Base-by-base conservation (phyloP, 2,797 vertebrate species). In the Salarias fasciatus region DNA sequence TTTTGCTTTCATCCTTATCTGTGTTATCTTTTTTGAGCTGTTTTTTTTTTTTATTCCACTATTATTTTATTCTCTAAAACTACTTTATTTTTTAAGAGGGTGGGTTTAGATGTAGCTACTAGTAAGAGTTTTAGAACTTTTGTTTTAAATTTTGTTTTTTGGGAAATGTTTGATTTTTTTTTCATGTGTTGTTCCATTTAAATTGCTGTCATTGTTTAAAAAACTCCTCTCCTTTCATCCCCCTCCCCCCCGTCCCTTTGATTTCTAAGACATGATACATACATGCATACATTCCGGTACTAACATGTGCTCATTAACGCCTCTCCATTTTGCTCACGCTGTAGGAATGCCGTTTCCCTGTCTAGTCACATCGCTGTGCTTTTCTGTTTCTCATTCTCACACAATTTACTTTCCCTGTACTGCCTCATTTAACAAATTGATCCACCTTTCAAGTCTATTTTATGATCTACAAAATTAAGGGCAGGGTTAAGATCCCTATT, bases 391-490 rank as follows among this genome's bases (percentile, higher is more conserved):
- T 83, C 87, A 89, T 91, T 80, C 78, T 90, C 90, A 87, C 75
- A 86, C 87, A 74, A 89, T 90, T 89, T 87, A 87, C 81, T 88
- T 81, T 86, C 81, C 86, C 86, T 86, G 75, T 88, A 82, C 86
- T 89, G 86, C 89, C 82, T 92, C 91, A 91, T 91, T 86, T 87
- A 87, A 90, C 89, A 84, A 88, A 92, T 93, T 93, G 92, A 93
- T 94, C 93, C 93, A 94, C 93, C 90, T 91, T 90, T 92, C 87
- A 88, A n/a, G 89, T 89, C 79, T 85, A 84, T 89, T 90, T 86
- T 86, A 86, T 84, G 83, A 91, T 87, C 79, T 84, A 64, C 68
- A 86, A 89, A 90, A 85, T 89, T 82, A 89, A 89, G 79, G 50
- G 53, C 77, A 86, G 80, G 66, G 64, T 80, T 87, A 83, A 75